These are phyloP conservation scores for Caretta caretta DNA, from an alignment of 2,113 vertebrate genomes.

Conservation along the genomic window DNA sequence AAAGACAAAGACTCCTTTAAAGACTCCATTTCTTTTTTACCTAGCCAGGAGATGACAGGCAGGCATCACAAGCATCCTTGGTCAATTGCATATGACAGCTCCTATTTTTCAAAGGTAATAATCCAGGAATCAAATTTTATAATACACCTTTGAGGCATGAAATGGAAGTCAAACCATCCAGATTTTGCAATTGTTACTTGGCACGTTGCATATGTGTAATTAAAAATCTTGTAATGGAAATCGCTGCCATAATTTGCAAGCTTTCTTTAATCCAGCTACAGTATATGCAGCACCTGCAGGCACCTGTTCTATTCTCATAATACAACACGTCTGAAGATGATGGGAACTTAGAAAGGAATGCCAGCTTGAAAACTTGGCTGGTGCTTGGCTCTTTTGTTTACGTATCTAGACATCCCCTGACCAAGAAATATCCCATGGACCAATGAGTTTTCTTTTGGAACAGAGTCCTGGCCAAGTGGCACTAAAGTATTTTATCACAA, in stretches of 20 bases:
- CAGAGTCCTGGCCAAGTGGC: background rate
- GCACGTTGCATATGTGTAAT: conserved; percentile 5
- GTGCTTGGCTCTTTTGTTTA: background rate
- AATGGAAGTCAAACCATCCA: conserved; percentile 29
- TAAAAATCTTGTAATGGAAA: conserved; percentile 58
- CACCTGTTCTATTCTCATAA: conserved; percentile 53
- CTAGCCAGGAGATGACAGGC: background rate
- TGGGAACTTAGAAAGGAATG: conserved; percentile 53
- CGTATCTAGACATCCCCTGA: conserved; percentile 22
- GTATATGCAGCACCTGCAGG: conserved; percentile 44
- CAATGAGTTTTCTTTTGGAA: conserved; percentile 7
- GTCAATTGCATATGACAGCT: background rate
- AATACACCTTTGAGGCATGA: background rate
- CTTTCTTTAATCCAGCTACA: conserved; percentile 32
- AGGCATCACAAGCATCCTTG: background rate
- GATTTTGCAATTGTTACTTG: conserved; percentile 60
- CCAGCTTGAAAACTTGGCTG: conserved; percentile 12
- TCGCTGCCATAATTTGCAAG: conserved; percentile 34
- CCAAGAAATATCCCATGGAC: conserved; percentile 4
- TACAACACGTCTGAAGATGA: conserved; percentile 45
- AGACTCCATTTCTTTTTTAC: background rate
- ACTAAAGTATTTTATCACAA: conserved; percentile 45
- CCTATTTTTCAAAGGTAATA: conserved; percentile 5
- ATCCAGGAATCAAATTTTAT: conserved; percentile 24
- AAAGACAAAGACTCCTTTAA: background rate